These are phyloP conservation scores for Neuroterus valhalla DNA, from an alignment of 1,140 invertebrate species.

Conservation along the genomic window DNA sequence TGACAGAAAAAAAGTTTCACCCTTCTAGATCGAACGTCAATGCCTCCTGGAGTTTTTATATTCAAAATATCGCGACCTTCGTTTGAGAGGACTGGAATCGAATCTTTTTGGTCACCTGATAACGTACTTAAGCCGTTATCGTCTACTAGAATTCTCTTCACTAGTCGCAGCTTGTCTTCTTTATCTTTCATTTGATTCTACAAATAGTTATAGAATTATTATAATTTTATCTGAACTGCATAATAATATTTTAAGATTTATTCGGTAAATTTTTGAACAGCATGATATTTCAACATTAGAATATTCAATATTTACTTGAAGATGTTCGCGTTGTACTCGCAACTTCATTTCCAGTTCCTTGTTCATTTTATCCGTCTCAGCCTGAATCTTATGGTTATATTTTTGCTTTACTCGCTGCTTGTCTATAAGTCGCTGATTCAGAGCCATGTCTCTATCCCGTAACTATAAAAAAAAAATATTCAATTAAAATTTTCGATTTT, in stretches of 20 bases:
- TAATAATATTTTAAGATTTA: neutral
- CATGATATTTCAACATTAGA: constrained; percentile 3
- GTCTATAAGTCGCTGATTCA: constrained; percentile 84
- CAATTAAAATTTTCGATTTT: constrained; percentile 16
- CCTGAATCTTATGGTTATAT: constrained; percentile 82
- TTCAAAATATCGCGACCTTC: constrained; percentile 45
- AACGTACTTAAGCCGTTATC: constrained; percentile 57
- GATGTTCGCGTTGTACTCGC: constrained; percentile 80
- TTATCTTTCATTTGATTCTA: constrained; percentile 74
- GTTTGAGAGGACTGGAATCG: constrained; percentile 39
- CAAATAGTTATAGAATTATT: constrained; percentile 40
- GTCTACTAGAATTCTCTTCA: constrained; percentile 74
- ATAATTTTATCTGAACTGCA: neutral
- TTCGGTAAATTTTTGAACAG: neutral
- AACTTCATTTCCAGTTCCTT: constrained; percentile 80
- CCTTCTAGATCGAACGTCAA: constrained; percentile 63
- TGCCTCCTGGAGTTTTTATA: constrained; percentile 46
- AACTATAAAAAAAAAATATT: constrained; percentile 61
- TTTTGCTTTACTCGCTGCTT: constrained; percentile 85
- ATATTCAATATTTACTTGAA: constrained; percentile 71
- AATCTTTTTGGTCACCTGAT: constrained; percentile 53
- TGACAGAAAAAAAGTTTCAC: constrained; percentile 42
- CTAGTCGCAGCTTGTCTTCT: constrained; percentile 74
- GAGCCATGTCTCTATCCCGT: constrained; percentile 81
- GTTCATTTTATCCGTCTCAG: constrained; percentile 82